A percentile compares a stretch with the other conserved stretches of the same genome.
These are phyloP conservation scores for Bombyx mandarina DNA, from an alignment of 1,140 invertebrate species.

Conservation along the genomic window DNA sequence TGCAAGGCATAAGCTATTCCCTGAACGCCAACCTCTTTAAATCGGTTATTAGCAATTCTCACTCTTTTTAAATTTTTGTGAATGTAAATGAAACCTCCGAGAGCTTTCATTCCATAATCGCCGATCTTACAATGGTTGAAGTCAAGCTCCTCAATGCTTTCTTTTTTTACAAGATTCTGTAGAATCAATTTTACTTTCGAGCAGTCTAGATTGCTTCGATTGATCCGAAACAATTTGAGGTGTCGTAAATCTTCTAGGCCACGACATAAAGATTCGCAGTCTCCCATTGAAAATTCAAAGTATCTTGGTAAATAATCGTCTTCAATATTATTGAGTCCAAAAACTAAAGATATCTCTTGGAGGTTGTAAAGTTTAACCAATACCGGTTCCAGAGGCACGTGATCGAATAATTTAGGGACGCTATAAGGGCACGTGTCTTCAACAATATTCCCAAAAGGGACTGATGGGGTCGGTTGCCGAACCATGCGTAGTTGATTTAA, in stretches of 20 bases:
- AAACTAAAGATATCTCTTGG: slow-evolving; percentile 55
- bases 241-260: slow-evolving; percentile 50
- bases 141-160: slow-evolving; percentile 60
- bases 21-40: slow-evolving; percentile 53
- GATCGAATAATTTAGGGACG: slow-evolving; percentile 52
- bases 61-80: slow-evolving; percentile 54
- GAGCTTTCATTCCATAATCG: slow-evolving; percentile 61
- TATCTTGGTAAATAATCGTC: slow-evolving; percentile 45
- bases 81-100: slow-evolving; percentile 53
- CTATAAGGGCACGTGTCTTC: slow-evolving; percentile 49
- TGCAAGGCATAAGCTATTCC: slow-evolving; percentile 61
- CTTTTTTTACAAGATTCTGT: slow-evolving; percentile 50
- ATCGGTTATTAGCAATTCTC: slow-evolving; percentile 57
- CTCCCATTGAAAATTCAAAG: slow-evolving; percentile 55
- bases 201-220: slow-evolving; percentile 59
- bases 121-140: slow-evolving; percentile 67
- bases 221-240: slow-evolving; percentile 52
- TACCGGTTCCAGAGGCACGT: slow-evolving; percentile 53
- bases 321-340: slow-evolving; percentile 45
- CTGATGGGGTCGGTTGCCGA: slow-evolving; percentile 35
- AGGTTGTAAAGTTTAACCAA: slow-evolving; percentile 48
- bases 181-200: slow-evolving; percentile 56
- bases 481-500: slow-evolving; percentile 55
- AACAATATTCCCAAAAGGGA: slow-evolving; percentile 31
- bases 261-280: slow-evolving; percentile 55